These are phyloP conservation scores for Bucorvus abyssinicus DNA, from an alignment of 2,797 vertebrate species.

Conservation along the genomic window DNA sequence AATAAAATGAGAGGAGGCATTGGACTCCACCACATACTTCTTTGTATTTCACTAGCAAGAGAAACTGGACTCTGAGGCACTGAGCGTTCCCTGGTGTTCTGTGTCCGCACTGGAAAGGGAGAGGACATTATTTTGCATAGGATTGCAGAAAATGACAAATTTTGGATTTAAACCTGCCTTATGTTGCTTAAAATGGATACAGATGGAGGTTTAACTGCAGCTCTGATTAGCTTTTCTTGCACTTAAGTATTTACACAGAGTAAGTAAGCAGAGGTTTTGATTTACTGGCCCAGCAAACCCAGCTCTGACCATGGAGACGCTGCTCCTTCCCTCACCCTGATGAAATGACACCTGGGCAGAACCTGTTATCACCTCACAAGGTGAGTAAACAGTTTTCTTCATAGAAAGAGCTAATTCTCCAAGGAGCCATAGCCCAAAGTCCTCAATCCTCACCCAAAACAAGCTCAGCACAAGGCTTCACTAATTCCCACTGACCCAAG, in stretches of 20 bases:
- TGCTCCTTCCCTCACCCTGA: background rate
- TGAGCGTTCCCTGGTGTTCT: background rate
- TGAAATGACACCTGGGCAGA: background rate
- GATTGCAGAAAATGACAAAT: fast-evolving
- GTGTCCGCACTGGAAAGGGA: background rate
- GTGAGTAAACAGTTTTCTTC: background rate
- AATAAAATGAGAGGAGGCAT: background rate
- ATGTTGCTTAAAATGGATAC: background rate
- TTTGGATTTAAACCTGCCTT: background rate
- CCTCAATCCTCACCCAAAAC: background rate
- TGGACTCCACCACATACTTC: background rate
- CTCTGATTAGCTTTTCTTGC: background rate
- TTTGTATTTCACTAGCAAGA: background rate
- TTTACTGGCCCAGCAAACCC: background rate
- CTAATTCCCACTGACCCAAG: background rate
- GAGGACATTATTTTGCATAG: background rate
- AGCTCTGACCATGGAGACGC: background rate
- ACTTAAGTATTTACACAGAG: background rate
- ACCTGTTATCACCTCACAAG: background rate
- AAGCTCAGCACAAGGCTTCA: background rate
- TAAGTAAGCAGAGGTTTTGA: background rate
- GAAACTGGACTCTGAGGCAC: background rate
- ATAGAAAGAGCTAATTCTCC: background rate
- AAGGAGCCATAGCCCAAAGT: background rate
- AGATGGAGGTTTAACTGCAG: background rate